Percentiles rank a stretch among this genome's conserved stretches.
Conservation (phyloP, 2,797 vertebrate species). For the Lithobates sylvaticus region DNA sequence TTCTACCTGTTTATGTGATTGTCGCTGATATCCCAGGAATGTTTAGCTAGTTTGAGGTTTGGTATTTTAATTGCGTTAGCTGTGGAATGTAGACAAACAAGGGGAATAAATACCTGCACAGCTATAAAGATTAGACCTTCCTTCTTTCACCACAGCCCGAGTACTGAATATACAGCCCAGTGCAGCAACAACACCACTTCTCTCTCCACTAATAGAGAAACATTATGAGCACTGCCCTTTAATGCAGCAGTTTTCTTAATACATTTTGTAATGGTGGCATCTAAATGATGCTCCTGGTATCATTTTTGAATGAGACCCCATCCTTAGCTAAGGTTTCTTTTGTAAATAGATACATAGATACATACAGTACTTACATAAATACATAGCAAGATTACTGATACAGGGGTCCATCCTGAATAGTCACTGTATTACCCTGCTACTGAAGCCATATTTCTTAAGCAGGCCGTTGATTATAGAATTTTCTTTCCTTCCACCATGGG, state of each 20-base stretch:
- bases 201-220: conserved; percentile 6
- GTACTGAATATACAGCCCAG: background rate
- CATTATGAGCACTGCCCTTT: background rate
- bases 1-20: conserved; percentile 45
- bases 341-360: background rate
- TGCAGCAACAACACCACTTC: conserved; percentile 6
- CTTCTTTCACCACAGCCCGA: conserved; percentile 34
- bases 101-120: conserved; percentile 57
- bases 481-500: no score
- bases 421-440: no score
- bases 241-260: background rate
- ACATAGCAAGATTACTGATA: background rate
- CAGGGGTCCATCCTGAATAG: no score
- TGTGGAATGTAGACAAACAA: conserved; percentile 61
- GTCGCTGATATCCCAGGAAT: conserved; percentile 51
- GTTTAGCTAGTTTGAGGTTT: conserved; percentile 58
- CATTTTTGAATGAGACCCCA: background rate
- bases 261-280: background rate
- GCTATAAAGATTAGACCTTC: conserved; percentile 59
- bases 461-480: no score
- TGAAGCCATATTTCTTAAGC: no score
- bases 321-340: background rate
- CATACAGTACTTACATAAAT: background rate
- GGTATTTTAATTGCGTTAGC: conserved; percentile 60
- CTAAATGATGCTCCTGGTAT: background rate